Percentiles rank a stretch among this genome's conserved stretches.
These are phyloP conservation scores for Tenodera sinensis DNA, from an alignment of 2,888 invertebrate species.

Conservation along the genomic window DNA sequence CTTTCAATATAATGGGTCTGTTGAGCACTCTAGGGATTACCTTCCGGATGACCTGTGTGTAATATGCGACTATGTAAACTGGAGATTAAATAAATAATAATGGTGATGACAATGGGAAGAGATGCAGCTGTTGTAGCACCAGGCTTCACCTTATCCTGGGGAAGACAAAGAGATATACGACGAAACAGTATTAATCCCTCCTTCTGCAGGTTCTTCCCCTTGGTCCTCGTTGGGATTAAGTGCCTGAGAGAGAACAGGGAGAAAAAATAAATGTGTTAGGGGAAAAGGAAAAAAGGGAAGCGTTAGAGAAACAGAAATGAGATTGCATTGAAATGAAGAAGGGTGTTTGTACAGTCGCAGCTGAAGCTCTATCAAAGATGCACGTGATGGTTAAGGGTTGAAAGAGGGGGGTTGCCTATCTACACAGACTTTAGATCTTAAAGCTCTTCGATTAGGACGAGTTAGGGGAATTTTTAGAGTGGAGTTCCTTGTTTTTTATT, in stretches of 20 bases:
- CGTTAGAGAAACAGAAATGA: neutral
- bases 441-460: no score
- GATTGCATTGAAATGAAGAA: neutral
- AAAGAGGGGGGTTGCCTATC: no score
- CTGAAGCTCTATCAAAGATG: no score
- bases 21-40: no score
- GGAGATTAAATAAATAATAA: neutral
- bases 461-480: no score
- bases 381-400: no score
- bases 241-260: neutral
- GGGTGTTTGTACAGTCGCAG: neutral
- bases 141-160: neutral
- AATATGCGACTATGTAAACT: neutral
- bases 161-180: neutral
- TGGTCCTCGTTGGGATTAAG: neutral
- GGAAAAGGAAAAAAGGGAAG: neutral
- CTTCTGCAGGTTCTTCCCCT: neutral
- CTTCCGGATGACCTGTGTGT: neutral
- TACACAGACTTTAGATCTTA: no score
- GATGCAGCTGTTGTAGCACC: neutral
- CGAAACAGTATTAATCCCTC: slow-evolving; percentile 1
- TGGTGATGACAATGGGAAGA: neutral
- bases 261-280: neutral
- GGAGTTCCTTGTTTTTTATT: no score
- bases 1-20: no score